Evolutionary conservation across 2,888 invertebrate genomes (phyloP).

Genomic region (Rhagonycha fulva): DNA sequence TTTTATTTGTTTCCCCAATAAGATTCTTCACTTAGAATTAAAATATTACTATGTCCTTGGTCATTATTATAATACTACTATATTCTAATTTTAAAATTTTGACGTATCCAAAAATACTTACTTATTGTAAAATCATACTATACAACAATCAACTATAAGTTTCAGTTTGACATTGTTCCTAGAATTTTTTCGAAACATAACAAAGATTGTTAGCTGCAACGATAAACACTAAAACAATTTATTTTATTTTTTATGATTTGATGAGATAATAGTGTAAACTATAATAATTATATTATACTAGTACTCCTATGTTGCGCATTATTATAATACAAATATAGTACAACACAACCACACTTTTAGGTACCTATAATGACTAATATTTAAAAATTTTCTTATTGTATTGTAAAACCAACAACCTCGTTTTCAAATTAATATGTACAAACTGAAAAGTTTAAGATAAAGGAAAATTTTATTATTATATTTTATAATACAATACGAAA

Average conservation of each 20-base stretch:
- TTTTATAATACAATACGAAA: neutral
- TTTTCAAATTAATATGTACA: neutral
- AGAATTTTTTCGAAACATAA: neutral
- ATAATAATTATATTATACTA: too few species aligned
- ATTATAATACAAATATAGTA: too few species aligned
- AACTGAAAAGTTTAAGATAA: neutral
- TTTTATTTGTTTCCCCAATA: neutral
- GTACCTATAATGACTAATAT: too few species aligned
- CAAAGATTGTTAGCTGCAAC: too few species aligned
- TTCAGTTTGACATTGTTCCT: neutral
- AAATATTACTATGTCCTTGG: neutral
- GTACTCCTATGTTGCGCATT: too few species aligned
- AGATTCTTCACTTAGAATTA: neutral
- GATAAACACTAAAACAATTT: too few species aligned
- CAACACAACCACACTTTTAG: too few species aligned
- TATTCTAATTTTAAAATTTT: neutral
- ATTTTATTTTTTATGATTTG: too few species aligned
- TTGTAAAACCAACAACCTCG: neutral
- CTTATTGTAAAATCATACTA: neutral
- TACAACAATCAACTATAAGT: neutral
- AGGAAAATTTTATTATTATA: neutral
- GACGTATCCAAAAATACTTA: neutral
- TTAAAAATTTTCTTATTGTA: neutral
- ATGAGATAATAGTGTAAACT: too few species aligned
- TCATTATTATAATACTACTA: neutral